Evolutionary conservation across 2,888 invertebrate genomes (phyloP), one percentile per base, ranked within the genome.

Genomic region (Himalopsyche kuldschensis): DNA sequence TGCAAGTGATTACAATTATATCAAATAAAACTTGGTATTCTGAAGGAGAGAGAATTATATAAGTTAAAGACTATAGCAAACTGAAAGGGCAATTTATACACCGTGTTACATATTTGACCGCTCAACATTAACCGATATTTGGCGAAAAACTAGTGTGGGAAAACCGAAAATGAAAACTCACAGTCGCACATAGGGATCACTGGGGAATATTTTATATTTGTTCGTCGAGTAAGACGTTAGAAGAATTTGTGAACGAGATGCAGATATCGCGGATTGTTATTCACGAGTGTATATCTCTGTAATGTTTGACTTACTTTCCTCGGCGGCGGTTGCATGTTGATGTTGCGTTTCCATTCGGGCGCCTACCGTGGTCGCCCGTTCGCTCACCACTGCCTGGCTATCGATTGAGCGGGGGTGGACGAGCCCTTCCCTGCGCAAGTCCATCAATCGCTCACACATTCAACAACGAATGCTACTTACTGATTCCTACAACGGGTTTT

Each of bases 321-420:
- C 89, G 96, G 96, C 89, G 96, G 96, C 89, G 96, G 96, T 94
- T 96, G 96, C 96, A 96, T 96, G 91, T 88, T 90, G 90, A 75
- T 75, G 48, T n/a, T 35, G 76, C 79, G 69, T 77, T 75, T 80
- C 80, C 82, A 80, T 80, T 78, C 84, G 79, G 78, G 46, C 83
- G 55, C 81, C 81, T 47, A 48, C 75, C 77, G 75, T 48, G 48
- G n/a, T 79, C 41, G 80, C 80, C 80, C 69, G 69, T 46, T 30
- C 79, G 27, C 75, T 46, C 31, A 41, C 78, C 75, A 75, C 79
- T 77, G 80, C 27, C 69, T 3, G 27, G 78, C 76, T 84, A 84
- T 84, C 82, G 86, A 83, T 83, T 82, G 78, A 46, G 79, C 32
- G 55, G 24, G 32, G 55, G 41, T 41, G 15, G 80, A 69, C 69